These are phyloP conservation scores for Amblyornis subalaris DNA, from an alignment of 2,113 vertebrate species.

Conservation along the genomic window DNA sequence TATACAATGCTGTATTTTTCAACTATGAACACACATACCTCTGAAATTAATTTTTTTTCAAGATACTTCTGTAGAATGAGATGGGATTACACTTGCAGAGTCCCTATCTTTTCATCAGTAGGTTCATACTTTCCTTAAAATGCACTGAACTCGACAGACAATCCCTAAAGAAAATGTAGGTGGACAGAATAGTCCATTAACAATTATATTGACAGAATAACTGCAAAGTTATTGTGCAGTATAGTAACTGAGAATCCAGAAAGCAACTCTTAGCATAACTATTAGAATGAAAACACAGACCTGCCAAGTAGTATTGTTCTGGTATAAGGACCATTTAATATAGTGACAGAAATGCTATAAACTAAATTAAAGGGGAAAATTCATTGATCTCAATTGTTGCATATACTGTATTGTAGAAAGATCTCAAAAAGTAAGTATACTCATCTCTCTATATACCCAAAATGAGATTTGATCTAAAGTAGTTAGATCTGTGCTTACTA, in stretches of 20 bases:
- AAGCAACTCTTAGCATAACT: background rate
- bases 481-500: conserved; percentile 37
- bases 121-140: background rate
- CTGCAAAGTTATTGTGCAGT: background rate
- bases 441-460: background rate
- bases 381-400: background rate
- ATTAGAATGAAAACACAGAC: background rate
- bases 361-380: background rate
- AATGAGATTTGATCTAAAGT: background rate
- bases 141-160: background rate
- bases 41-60: background rate
- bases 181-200: background rate
- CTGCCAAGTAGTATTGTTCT: background rate
- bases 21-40: background rate
- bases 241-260: background rate
- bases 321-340: background rate
- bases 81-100: background rate
- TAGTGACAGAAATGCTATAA: background rate
- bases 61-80: background rate
- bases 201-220: background rate
- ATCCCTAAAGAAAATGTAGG: background rate
- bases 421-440: background rate
- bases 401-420: background rate
- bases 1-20: background rate
- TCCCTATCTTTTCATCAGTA: background rate